Percentiles rank a stretch among this genome's conserved stretches.
phyloP scores from a whole-genome alignment of 2,797 vertebrate species.

The Chiloscyllium punctatum region DNA sequence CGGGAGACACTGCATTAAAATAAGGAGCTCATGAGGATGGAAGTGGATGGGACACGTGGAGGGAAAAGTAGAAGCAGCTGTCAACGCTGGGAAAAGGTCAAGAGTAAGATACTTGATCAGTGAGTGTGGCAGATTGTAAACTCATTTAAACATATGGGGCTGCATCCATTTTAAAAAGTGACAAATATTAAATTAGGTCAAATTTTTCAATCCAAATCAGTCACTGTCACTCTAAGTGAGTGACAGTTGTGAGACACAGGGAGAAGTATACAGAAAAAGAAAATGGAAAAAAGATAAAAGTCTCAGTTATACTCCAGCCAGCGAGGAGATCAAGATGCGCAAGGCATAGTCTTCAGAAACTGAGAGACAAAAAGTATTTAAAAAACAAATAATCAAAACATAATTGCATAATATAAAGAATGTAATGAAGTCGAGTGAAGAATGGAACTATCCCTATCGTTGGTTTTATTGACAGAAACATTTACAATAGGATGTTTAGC shows the following conservation, averaged over 20 bases:
- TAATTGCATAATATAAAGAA: background rate
- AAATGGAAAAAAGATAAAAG: background rate
- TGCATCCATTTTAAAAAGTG: slow-evolving; percentile 22
- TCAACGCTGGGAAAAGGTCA: slow-evolving; percentile 8
- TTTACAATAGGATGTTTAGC: background rate
- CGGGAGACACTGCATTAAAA: background rate
- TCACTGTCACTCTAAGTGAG: slow-evolving; percentile 33
- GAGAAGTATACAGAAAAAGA: background rate
- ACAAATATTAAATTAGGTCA: slow-evolving; percentile 26
- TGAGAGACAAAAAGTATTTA: background rate
- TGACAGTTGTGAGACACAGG: background rate
- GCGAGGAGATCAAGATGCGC: background rate
- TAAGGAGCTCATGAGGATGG: background rate
- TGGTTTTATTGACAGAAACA: background rate
- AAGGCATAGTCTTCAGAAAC: background rate
- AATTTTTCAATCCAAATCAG: slow-evolving; percentile 28
- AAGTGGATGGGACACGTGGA: background rate
- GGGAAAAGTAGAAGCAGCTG: slow-evolving; percentile 29
- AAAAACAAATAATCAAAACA: background rate
- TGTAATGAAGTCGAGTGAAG: background rate
- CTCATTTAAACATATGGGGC: slow-evolving; percentile 19
- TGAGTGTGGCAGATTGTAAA: slow-evolving; percentile 8
- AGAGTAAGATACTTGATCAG: slow-evolving; percentile 19
- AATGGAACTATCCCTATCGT: background rate
- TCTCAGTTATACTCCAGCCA: background rate